phyloP scores from a whole-genome alignment of 2,797 vertebrate species.

The Fratercula arctica region DNA sequence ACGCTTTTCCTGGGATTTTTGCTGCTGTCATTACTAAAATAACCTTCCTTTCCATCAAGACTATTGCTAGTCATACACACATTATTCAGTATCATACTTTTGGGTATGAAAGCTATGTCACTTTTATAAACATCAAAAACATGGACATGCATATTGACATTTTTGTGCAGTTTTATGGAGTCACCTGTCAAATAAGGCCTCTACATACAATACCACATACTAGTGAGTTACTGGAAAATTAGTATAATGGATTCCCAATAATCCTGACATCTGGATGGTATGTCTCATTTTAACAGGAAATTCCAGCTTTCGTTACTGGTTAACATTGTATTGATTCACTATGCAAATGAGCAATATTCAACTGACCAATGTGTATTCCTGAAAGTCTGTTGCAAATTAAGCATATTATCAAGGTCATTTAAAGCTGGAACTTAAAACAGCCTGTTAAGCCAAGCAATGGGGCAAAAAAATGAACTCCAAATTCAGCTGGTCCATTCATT shows the following conservation, averaged over 20 bases:
- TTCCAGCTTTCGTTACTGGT: slow-evolving; percentile 34
- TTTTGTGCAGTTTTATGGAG: slow-evolving; percentile 66
- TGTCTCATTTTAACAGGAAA: slow-evolving; percentile 27
- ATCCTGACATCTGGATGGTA: slow-evolving; percentile 33
- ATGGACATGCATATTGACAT: slow-evolving; percentile 66
- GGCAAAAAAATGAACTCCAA: slow-evolving; percentile 49
- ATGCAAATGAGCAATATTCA: slow-evolving; percentile 34
- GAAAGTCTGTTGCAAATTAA: slow-evolving; percentile 50
- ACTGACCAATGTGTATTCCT: slow-evolving; percentile 37
- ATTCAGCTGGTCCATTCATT: slow-evolving; percentile 63
- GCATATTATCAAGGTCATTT: slow-evolving; percentile 42
- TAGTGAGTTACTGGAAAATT: slow-evolving; percentile 55
- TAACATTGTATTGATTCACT: slow-evolving; percentile 32
- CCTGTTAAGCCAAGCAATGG: slow-evolving; percentile 48
- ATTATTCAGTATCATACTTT: slow-evolving; percentile 46
- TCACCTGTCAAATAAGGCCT: slow-evolving; percentile 68
- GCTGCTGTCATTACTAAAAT: slow-evolving; percentile 58
- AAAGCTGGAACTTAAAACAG: slow-evolving; percentile 66
- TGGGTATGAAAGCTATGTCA: slow-evolving; percentile 60
- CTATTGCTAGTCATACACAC: slow-evolving; percentile 61
- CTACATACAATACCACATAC: slow-evolving; percentile 63
- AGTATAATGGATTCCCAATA: slow-evolving; percentile 47
- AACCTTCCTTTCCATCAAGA: slow-evolving; percentile 54
- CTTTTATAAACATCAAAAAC: slow-evolving; percentile 70
- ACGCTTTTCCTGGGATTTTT: slow-evolving; percentile 55